Conservation (phyloP, 2,797 vertebrate genomes). For the Acipenser transmontanus region DNA sequence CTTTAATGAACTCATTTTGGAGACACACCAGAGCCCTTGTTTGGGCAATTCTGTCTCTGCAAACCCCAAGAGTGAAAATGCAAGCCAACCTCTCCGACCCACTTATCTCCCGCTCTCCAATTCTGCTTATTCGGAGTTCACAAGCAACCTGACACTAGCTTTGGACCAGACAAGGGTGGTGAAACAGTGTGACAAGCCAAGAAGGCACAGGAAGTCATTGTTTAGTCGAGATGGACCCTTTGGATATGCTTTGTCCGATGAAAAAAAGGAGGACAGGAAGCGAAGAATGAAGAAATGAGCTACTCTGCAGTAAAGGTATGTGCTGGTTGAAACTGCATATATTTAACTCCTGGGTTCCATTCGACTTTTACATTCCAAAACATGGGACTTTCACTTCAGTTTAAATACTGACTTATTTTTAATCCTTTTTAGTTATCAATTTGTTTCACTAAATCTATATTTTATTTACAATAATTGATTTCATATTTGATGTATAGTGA, state of each 20-base stretch:
- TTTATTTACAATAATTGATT: too few relatives aligned
- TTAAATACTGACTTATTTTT: too few relatives aligned
- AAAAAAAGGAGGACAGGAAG: slow-evolving; percentile 30
- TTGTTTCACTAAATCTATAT: too few relatives aligned
- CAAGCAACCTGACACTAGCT: slow-evolving; percentile 11
- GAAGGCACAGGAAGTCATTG: slow-evolving; percentile 15
- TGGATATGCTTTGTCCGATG: slow-evolving; percentile 16
- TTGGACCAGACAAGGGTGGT: background rate
- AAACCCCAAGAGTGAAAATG: background rate
- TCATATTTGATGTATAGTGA: too few relatives aligned
- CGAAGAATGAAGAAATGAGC: slow-evolving; percentile 31
- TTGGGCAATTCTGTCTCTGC: background rate
- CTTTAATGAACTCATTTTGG: slow-evolving; percentile 18
- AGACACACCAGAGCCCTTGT: slow-evolving; percentile 13
- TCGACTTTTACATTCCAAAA: too few relatives aligned
- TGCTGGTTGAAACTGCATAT: background rate
- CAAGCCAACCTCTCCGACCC: slow-evolving; percentile 23
- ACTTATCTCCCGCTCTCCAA: slow-evolving; percentile 30
- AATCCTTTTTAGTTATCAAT: too few relatives aligned
- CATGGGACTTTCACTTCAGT: too few relatives aligned
- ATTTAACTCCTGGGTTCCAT: too few relatives aligned
- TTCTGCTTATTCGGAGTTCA: slow-evolving; percentile 21
- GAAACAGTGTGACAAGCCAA: slow-evolving; percentile 13
- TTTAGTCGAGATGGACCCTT: slow-evolving; percentile 15
- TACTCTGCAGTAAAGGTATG: slow-evolving; percentile 18